Evolutionary conservation across 2,888 invertebrate species (phyloP), one percentile per base, ranked within the genome.

Genomic region (Macropis europaea): DNA sequence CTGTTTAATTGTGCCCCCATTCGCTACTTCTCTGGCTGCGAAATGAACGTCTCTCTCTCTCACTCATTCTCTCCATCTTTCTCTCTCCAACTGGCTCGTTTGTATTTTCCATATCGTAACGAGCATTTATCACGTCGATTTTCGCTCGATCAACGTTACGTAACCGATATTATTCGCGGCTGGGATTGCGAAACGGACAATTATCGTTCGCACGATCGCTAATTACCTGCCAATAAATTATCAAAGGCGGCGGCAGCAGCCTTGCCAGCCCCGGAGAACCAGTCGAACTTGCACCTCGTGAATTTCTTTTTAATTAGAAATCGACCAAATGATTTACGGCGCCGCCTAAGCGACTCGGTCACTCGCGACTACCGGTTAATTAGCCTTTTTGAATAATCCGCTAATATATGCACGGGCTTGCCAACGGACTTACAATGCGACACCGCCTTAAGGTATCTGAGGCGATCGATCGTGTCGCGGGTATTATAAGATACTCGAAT

Each of bases 201-300:
- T 63, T 76, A 78, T 78, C 78, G 53, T 57, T 56, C 28, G 43
- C 53, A 43, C 62, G 63, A 76, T 79, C 79, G 63, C 38, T 70
- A 79, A 78, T 78, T 78, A 76, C 53, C 28, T 38, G 66, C 57
- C 67, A 67, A 78, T 79, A 78, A 73, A 79, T 78, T 79, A 76
- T 73, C 59, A n/a, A n/a, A n/a, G n/a, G n/a, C n/a, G n/a, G n/a
- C n/a, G 50, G 17, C 54, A 32, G 43, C 43, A 26, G 34, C 24
- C 30, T 62, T 57, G 72, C 26, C 13, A 17, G 17, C 9, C 26
- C 36, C 45, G 13, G 48, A 50, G 54, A 77, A 76, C 62, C 62
- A 61, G 63, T 73, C 63, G 54, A 63, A 67, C 60, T 64, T 59
- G 52, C 59, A 59, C 62, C 52, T 54, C 42, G 24, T 59, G 28